Base-by-base conservation (phyloP, 2,113 vertebrate species). In the Vimba vimba region DNA sequence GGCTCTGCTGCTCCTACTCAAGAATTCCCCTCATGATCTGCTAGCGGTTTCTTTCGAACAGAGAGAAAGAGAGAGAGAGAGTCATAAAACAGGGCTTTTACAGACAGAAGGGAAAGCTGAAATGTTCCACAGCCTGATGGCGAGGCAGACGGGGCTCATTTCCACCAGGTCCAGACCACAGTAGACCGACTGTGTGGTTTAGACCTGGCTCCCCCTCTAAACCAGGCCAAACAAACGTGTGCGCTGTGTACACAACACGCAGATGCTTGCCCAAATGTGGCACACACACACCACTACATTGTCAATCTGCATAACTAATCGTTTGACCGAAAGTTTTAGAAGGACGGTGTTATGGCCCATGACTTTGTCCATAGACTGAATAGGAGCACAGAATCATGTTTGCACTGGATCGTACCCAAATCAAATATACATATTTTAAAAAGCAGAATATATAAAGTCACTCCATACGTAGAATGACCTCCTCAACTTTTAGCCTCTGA, bases 301-400 rank as follows among this genome's bases (percentile, higher is more conserved):
- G 74, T 47, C 74, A 76, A 73, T 25, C 87, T 83, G 64, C 66
- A 39, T 79, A 87, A 75, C 66, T 75, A 80, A 76, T 88, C 87
- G 71, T 57, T 55, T 76, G 62, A 21, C 11, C 15, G 50, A 79
- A 57, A 57, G 19, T 57, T 57, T 57, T 57, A 23, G 55, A 57
- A 50, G n/a, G 21, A 73, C 43, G 39, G 21, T 74, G 64, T 83
- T 75, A 86, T 80, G 64, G 66, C 33, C 66, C 64, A 30, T 79
- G 85, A 83, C 64, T 79, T 59, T 64, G 47, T 3, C 59, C 23
- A 9, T 75, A 81, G 45, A 82, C 68, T 52, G 82, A 88, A 79
- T 83, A 30, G 69, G 45, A 23, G 87, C 76, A 69, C 78, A 85
- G 39, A 71, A 82, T 88, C 52, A 73, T 79, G 52, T 86, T 80